Base-by-base conservation (phyloP, 1,140 invertebrate species). In the Helicoverpa armigera region DNA sequence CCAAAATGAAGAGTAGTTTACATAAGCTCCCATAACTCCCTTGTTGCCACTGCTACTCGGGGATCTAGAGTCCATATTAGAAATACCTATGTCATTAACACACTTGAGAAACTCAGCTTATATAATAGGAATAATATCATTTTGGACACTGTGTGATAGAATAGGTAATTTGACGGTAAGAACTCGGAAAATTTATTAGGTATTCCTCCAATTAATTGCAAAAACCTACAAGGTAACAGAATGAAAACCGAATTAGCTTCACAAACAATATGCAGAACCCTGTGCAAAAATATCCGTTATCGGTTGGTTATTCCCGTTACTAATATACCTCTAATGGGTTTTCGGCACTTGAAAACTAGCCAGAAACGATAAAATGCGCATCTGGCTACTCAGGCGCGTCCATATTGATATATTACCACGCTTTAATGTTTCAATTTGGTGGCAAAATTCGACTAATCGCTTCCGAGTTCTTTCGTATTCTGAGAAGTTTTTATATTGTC, bases 331-430 rank as follows among this genome's bases (percentile, higher is more conserved):
- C 87, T 93, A 93, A 94, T 94, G 91, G 89, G 77, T 89, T 92
- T 93, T 89, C 86, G 83, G 83, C 90, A 94, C 92, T 94, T 92
- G 92, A 94, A 90, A 93, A 94, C 90, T 92, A 89, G 89, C 91
- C 91, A 93, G 91, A 91, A 92, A 87, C 86, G 92, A 93, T 93
- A 93, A 91, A 92, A 86, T 80, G 85, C 83, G 85, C 91, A 88
- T 94, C 92, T 94, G 92, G 90, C 83, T 83, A 86, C 89, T 92
- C 84, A 84, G 82, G 81, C 86, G 79, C 86, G 82, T 83, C 86
- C 86, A 76, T 85, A 85, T 86, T 92, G 91, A 91, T 92, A 88
- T 90, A 94, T 88, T 87, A 85, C 90, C 84, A 85, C 84, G 85
- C 88, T 89, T 91, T 89, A 89, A 90, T 88, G 88, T 88, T 87